These are phyloP conservation scores for Lepisosteus oculatus DNA, from an alignment of 2,113 vertebrate genomes.

Conservation along the genomic window DNA sequence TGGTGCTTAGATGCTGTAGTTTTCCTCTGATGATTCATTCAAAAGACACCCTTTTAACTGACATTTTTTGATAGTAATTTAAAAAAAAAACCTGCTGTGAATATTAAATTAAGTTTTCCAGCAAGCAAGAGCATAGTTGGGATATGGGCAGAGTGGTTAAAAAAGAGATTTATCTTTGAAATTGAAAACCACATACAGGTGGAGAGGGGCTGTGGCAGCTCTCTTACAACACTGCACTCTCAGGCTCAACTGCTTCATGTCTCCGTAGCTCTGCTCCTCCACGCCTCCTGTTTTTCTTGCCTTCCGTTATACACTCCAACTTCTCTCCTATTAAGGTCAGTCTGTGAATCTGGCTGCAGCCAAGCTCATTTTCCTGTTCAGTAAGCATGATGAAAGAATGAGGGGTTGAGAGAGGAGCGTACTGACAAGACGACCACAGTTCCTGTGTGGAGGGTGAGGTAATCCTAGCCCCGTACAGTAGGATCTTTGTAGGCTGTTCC, in stretches of 20 bases:
- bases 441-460: not conserved
- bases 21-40: too few species aligned
- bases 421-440: not conserved
- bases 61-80: too few species aligned
- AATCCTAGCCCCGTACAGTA: not conserved
- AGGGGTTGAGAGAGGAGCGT: conserved; percentile 19
- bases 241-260: not conserved
- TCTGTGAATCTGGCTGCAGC: conserved; percentile 3
- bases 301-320: conserved; percentile 6
- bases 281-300: not conserved
- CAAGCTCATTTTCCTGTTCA: conserved; percentile 53
- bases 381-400: conserved; percentile 54
- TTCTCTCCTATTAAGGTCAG: conserved; percentile 25
- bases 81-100: too few species aligned
- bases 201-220: too few species aligned
- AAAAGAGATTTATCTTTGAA: too few species aligned
- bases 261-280: not conserved
- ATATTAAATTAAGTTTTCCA: too few species aligned
- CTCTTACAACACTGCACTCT: too few species aligned
- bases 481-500: not conserved
- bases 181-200: too few species aligned
- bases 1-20: too few species aligned
- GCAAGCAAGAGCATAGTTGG: too few species aligned
- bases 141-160: too few species aligned
- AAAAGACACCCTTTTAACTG: too few species aligned